Conservation (phyloP, 2,888 invertebrate species). For the Caenorhabditis japonica region DNA sequence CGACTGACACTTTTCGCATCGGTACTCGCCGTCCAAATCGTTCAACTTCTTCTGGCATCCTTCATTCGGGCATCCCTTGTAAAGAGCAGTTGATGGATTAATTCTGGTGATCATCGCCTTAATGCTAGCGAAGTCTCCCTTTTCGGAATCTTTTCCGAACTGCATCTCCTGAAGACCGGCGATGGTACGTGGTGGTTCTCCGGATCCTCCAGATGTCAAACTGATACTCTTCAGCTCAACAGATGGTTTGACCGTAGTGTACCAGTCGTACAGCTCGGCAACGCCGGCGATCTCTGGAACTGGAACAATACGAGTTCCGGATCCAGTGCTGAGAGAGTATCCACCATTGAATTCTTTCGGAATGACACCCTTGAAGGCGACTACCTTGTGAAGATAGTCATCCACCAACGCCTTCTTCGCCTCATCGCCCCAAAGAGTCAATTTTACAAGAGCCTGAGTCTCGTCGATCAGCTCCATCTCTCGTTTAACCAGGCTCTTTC, state of each 20-base stretch:
- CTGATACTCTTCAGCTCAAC: constrained; percentile 56
- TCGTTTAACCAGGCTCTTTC: constrained; percentile 84
- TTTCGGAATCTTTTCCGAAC: constrained; percentile 78
- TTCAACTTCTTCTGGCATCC: constrained; percentile 89
- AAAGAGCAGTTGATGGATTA: constrained; percentile 87
- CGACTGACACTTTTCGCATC: constrained; percentile 94
- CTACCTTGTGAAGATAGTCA: constrained; percentile 82
- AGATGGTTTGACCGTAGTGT: constrained; percentile 81
- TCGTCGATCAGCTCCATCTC: constrained; percentile 90
- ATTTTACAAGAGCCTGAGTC: constrained; percentile 84
- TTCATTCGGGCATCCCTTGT: constrained; percentile 90
- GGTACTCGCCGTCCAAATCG: constrained; percentile 90
- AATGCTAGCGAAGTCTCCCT: constrained; percentile 84
- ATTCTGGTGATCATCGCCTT: constrained; percentile 87
- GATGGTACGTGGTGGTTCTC: constrained; percentile 35
- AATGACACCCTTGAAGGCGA: constrained; percentile 88
- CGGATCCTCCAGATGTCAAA: constrained; percentile 6
- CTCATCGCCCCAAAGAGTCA: constrained; percentile 91
- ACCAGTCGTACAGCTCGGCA: constrained; percentile 91
- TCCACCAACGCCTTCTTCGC: constrained; percentile 82
- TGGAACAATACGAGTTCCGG: constrained; percentile 81
- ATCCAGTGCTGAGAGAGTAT: constrained; percentile 78
- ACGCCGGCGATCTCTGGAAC: constrained; percentile 93
- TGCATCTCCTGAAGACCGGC: constrained; percentile 49
- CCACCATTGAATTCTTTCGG: constrained; percentile 88